Percentiles rank a stretch among this genome's conserved stretches.
Conservation (phyloP, 2,888 invertebrate species). For the Drosophila putrida region DNA sequence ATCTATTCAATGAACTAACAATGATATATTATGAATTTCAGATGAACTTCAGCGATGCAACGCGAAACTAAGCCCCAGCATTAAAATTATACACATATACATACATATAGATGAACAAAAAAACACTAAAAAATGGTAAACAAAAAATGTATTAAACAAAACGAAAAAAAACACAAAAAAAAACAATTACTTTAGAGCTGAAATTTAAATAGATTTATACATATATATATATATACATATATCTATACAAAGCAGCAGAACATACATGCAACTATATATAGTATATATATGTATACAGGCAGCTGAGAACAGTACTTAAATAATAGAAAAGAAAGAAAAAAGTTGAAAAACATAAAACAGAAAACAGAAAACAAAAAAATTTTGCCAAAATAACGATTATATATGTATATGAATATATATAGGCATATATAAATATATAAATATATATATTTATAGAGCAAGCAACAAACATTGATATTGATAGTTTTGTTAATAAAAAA, state of each 20-base stretch:
- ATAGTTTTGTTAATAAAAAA: constrained; percentile 72
- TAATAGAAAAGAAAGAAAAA: constrained; percentile 39
- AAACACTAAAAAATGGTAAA: constrained; percentile 59
- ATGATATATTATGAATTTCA: constrained; percentile 57
- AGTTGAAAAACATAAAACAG: constrained; percentile 26
- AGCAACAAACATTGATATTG: constrained; percentile 74
- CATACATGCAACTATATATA: constrained; percentile 43
- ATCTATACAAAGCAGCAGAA: constrained; percentile 53
- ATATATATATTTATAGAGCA: constrained; percentile 69
- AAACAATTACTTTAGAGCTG: constrained; percentile 73
- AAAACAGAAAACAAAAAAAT: constrained; percentile 25
- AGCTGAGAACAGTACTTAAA: constrained; percentile 58
- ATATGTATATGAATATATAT: constrained; percentile 35
- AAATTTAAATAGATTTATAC: constrained; percentile 74
- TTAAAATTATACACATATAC: constrained; percentile 46
- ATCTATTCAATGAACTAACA: constrained; percentile 1
- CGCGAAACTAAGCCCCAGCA: constrained; percentile 43
- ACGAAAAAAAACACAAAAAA: constrained; percentile 61
- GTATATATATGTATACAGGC: constrained; percentile 58
- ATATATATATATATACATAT: constrained; percentile 62
- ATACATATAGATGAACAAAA: constrained; percentile 43
- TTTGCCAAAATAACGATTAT: constrained; percentile 62
- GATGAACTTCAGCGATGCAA: constrained; percentile 54
- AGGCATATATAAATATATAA: constrained; percentile 42
- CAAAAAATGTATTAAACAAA: constrained; percentile 60